Percentiles rank a stretch among this genome's conserved stretches.
Conservation (phyloP, 2,888 invertebrate genomes). For the Platycnemis pennipes region DNA sequence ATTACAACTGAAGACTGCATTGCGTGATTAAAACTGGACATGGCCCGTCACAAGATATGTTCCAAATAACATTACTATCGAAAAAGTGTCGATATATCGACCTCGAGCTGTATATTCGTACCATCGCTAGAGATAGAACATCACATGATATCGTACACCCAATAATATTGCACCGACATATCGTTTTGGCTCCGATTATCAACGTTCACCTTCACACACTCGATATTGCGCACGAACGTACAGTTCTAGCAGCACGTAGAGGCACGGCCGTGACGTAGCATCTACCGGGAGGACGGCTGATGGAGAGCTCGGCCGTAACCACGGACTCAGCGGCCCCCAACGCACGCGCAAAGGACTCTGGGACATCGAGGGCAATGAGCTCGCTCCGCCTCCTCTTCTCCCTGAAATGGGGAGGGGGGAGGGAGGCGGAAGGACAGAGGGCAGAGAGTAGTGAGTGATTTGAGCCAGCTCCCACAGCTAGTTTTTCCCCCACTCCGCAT, state of each 20-base stretch:
- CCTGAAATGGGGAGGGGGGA: neutral
- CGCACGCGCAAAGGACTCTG: neutral
- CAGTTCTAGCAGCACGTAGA: neutral
- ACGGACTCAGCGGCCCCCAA: neutral
- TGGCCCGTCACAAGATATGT: too few species aligned
- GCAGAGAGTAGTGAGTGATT: neutral
- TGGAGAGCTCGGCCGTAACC: neutral
- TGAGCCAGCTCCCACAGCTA: neutral
- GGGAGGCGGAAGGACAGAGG: neutral
- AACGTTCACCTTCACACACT: too few species aligned
- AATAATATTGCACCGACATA: too few species aligned
- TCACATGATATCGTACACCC: too few species aligned
- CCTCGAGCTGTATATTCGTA: too few species aligned
- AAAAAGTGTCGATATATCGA: too few species aligned
- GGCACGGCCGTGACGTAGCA: neutral
- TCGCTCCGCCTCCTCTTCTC: neutral
- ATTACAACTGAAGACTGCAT: too few species aligned
- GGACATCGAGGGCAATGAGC: slow-evolving; percentile 22
- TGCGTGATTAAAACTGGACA: too few species aligned
- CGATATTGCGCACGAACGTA: too few species aligned
- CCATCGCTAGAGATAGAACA: too few species aligned
- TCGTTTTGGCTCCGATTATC: too few species aligned
- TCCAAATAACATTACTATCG: too few species aligned
- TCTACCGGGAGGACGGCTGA: neutral
- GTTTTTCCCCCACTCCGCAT: neutral